Percentiles rank a stretch among this genome's conserved stretches.
These are phyloP conservation scores for Betta splendens DNA, from an alignment of 2,797 vertebrate genomes.

Conservation along the genomic window DNA sequence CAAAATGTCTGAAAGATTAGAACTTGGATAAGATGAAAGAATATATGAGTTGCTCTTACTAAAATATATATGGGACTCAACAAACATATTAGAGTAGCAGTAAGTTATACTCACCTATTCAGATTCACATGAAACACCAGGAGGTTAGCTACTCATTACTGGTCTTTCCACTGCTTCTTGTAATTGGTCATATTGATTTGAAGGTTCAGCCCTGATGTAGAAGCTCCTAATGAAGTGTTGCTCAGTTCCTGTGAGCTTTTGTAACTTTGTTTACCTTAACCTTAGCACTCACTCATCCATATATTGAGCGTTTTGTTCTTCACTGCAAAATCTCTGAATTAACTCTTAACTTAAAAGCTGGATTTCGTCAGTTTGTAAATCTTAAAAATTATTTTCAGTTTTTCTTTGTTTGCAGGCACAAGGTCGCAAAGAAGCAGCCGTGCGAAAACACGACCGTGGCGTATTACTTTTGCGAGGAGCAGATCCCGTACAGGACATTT, in stretches of 20 bases:
- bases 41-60: no score
- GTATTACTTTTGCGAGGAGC: conserved; percentile 98
- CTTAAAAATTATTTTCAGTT: background rate
- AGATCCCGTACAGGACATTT: conserved; percentile 95
- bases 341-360: no score
- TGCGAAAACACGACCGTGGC: conserved; percentile 94
- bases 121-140: conserved; percentile 1
- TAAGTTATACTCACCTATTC: no score
- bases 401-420: conserved; percentile 81
- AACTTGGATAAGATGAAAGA: background rate
- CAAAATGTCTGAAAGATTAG: background rate
- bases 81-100: no score
- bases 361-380: no score
- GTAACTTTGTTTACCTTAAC: no score
- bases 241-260: no score
- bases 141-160: background rate
- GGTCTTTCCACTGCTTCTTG: background rate
- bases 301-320: no score
- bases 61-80: no score
- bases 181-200: conserved; percentile 6
- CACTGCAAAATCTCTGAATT: no score
- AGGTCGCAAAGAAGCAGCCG: conserved; percentile 83
- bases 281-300: no score
- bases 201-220: background rate
- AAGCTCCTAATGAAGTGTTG: no score